phyloP scores from a whole-genome alignment of 2,797 vertebrate species.

The Ara ararauna region DNA sequence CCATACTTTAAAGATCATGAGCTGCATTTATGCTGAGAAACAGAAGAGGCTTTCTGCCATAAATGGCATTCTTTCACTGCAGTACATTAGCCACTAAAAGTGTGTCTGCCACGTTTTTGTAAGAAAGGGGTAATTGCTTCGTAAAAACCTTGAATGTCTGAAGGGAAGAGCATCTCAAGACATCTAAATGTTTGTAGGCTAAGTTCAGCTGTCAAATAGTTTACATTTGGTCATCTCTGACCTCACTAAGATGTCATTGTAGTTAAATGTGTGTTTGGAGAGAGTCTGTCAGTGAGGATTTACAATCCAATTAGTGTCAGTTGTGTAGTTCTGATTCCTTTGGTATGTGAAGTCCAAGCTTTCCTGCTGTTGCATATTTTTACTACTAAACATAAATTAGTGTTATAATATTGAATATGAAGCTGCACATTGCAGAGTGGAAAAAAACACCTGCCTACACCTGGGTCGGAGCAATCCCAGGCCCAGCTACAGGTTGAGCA shows the following conservation, averaged over 20 bases:
- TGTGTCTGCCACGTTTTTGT: not conserved
- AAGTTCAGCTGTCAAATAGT: not conserved
- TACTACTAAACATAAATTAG: not conserved
- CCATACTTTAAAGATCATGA: not conserved
- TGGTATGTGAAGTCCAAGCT: not conserved
- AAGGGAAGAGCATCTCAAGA: not conserved
- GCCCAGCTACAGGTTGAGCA: too few relatives aligned
- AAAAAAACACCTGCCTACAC: not conserved
- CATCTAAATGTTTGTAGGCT: not conserved
- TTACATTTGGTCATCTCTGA: slow-evolving; percentile 3
- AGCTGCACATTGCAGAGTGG: not conserved
- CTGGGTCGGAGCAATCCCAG: too few relatives aligned
- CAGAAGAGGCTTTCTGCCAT: not conserved
- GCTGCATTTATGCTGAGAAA: not conserved
- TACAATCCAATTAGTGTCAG: not conserved
- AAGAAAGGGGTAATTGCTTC: not conserved
- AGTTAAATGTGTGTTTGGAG: slow-evolving; percentile 23
- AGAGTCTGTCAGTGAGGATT: not conserved
- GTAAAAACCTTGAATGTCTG: not conserved
- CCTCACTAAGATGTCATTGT: not conserved
- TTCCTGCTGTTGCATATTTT: not conserved
- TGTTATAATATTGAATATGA: not conserved
- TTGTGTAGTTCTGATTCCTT: not conserved
- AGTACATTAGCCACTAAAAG: not conserved
- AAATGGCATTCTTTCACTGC: not conserved